Evolutionary conservation across 2,113 vertebrate genomes (phyloP).

Genomic region (Phainopepla nitens): DNA sequence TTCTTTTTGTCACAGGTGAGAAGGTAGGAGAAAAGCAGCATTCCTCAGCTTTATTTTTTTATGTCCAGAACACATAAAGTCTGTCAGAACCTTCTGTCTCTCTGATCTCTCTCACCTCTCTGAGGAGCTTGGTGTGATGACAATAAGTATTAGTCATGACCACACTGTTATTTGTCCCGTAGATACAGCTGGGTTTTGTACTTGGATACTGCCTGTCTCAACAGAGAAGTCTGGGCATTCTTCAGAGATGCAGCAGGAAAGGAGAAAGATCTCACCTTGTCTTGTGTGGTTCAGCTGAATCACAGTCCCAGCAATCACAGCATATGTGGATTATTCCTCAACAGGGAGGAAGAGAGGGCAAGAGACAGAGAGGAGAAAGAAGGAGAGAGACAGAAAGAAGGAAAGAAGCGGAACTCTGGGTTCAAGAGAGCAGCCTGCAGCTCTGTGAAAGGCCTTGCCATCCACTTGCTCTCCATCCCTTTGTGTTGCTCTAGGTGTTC

Average conservation of each 20-base stretch:
- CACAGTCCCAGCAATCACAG: background rate
- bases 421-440: background rate
- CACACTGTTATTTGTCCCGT: background rate
- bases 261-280: background rate
- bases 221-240: background rate
- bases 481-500: background rate
- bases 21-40: background rate
- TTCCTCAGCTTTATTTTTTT: background rate
- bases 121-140: background rate
- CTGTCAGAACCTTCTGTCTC: background rate
- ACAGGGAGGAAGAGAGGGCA: background rate
- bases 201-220: background rate
- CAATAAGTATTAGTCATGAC: background rate
- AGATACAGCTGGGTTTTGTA: background rate
- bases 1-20: background rate
- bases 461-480: background rate
- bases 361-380: background rate
- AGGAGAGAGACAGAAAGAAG: background rate
- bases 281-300: background rate
- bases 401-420: background rate
- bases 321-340: background rate
- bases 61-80: background rate
- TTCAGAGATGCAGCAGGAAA: background rate
- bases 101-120: too few species aligned
- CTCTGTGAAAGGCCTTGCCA: background rate